Conservation (phyloP, 92 coral and sea anemone species). For the Paramuricea clavata region DNA sequence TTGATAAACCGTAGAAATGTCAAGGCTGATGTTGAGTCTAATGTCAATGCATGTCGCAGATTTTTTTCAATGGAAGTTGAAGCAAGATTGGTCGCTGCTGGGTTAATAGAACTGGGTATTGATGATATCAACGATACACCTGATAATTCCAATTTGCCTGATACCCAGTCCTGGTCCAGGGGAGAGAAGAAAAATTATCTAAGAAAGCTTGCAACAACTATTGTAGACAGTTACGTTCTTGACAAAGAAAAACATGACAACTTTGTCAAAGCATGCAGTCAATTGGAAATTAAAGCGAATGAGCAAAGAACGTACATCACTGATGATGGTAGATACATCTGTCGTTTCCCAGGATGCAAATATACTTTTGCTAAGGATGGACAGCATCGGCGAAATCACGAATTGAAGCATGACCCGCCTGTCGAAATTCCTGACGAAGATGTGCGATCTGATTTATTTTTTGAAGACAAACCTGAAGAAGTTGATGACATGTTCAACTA, state of each 20-base stretch:
- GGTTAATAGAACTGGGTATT: slow-evolving; percentile 72
- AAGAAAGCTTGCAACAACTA: slow-evolving; percentile 23
- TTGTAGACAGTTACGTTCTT: slow-evolving; percentile 36
- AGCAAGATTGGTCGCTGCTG: slow-evolving; percentile 74
- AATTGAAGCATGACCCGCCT: slow-evolving; percentile 72
- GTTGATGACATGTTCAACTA: slow-evolving; percentile 19
- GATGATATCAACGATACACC: slow-evolving; percentile 48
- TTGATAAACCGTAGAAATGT: too few species aligned
- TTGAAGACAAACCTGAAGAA: neutral
- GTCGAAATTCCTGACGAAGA: slow-evolving; percentile 17
- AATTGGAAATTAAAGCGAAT: slow-evolving; percentile 14
- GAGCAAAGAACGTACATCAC: slow-evolving; percentile 1
- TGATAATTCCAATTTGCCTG: slow-evolving; percentile 31
- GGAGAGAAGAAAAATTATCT: slow-evolving; percentile 67
- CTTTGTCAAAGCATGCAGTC: slow-evolving; percentile 4
- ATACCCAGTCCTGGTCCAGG: slow-evolving; percentile 39
- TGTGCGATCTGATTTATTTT: neutral
- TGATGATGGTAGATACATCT: slow-evolving; percentile 19
- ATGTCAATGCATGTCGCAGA: slow-evolving; percentile 80
- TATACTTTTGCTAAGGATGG: slow-evolving; percentile 75
- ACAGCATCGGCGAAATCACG: slow-evolving; percentile 71
- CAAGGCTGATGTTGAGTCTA: too few species aligned
- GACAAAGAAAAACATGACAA: slow-evolving; percentile 23
- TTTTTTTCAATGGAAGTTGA: too few species aligned
- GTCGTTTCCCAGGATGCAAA: slow-evolving; percentile 53